Conservation (phyloP, 2,797 vertebrate species). For the Diplodus puntazzo region DNA sequence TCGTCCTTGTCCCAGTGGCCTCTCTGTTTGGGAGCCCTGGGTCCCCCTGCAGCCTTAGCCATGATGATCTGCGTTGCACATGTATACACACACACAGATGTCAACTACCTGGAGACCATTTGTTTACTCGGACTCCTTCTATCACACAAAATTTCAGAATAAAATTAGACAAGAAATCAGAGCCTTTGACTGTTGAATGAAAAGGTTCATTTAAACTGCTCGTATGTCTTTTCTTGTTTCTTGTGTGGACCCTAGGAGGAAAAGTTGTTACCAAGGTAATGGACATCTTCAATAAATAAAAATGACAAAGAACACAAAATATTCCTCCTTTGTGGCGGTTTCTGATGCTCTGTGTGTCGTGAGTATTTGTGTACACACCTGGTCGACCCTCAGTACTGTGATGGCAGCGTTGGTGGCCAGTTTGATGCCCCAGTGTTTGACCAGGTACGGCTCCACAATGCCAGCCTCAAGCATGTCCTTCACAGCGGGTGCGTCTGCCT, state of each 20-base stretch:
- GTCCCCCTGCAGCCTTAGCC: constrained; percentile 95
- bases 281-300: too few species aligned
- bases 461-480: constrained; percentile 94
- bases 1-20: constrained; percentile 95
- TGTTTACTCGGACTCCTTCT: neutral
- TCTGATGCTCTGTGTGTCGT: neutral
- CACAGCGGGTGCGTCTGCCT: constrained; percentile 92
- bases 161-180: neutral
- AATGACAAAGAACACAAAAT: neutral
- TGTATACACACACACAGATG: constrained; percentile 52
- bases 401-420: constrained; percentile 96
- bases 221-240: too few species aligned
- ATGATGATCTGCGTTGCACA: constrained; percentile 91
- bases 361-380: constrained; percentile 84
- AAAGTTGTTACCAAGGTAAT: too few species aligned
- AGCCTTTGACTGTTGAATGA: neutral
- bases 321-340: neutral
- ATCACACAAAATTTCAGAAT: neutral
- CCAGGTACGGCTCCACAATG: constrained; percentile 93
- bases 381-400: constrained; percentile 96
- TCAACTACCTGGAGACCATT: constrained; percentile 31
- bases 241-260: too few species aligned
- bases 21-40: constrained; percentile 91
- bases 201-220: neutral
- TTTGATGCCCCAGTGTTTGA: constrained; percentile 96